Evolutionary conservation across 2,888 invertebrate genomes (phyloP).

Genomic region (Antheraea yamamai): DNA sequence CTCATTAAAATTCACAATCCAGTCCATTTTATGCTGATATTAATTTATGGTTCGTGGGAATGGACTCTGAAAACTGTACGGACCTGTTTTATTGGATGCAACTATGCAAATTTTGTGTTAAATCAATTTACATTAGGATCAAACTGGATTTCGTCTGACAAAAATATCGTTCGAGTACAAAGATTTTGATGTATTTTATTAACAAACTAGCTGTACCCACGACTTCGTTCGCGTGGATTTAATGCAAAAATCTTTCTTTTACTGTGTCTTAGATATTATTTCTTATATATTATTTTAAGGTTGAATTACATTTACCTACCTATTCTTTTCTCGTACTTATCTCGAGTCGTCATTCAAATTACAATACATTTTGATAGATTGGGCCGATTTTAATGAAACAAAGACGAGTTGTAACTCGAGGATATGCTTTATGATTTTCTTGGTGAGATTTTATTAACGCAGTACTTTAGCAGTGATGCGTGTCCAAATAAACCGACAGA

Average conservation of each 20-base stretch:
- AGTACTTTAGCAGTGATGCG: too few species aligned
- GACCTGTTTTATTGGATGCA: constrained; percentile 67
- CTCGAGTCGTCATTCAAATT: too few species aligned
- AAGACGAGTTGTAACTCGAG: too few species aligned
- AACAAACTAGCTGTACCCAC: not conserved
- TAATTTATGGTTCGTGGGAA: constrained; percentile 39
- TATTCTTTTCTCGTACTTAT: too few species aligned
- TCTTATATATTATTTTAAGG: not conserved
- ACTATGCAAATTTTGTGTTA: constrained; percentile 63
- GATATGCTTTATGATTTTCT: too few species aligned
- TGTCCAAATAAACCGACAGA: too few species aligned
- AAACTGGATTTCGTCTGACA: constrained; percentile 1
- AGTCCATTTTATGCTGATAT: constrained; percentile 25
- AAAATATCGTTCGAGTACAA: not conserved
- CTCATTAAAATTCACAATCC: constrained; percentile 21
- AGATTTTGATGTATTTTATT: not conserved
- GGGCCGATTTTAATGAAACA: too few species aligned
- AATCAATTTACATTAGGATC: constrained; percentile 20
- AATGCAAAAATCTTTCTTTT: not conserved
- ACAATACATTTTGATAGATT: too few species aligned
- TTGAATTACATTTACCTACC: too few species aligned
- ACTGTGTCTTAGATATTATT: not conserved
- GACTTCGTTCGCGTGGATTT: not conserved
- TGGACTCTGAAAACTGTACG: constrained; percentile 47
- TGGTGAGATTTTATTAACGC: too few species aligned